Evolutionary conservation across 2,113 vertebrate genomes (phyloP).

Genomic region (Petrocephalus microphthalmus): DNA sequence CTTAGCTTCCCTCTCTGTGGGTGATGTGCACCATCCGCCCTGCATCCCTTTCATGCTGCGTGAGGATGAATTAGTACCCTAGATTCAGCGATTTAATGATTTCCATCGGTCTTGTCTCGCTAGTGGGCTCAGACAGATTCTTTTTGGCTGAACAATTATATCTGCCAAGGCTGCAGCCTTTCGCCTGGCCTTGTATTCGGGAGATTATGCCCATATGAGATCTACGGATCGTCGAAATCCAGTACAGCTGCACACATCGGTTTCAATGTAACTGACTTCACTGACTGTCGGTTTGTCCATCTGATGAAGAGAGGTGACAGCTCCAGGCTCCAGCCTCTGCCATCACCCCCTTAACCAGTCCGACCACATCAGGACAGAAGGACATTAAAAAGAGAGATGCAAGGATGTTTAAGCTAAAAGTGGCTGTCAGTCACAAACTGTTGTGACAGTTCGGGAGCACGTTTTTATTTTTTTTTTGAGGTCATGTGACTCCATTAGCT

Average conservation of each 20-base stretch:
- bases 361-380: neutral
- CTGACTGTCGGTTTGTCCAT: neutral
- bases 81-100: neutral
- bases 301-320: neutral
- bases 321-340: neutral
- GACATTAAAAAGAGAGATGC: neutral
- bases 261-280: neutral
- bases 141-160: neutral
- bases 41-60: neutral
- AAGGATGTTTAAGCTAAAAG: neutral
- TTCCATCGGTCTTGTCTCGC: neutral
- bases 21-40: neutral
- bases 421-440: neutral
- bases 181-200: neutral
- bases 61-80: neutral
- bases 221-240: neutral
- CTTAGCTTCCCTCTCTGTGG: slow-evolving; percentile 21
- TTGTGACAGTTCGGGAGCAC: neutral
- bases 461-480: neutral
- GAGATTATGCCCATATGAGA: neutral
- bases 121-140: neutral
- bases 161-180: neutral
- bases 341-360: neutral
- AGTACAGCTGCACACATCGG: neutral
- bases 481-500: neutral